Evolutionary conservation across 2,888 invertebrate species (phyloP), one percentile per base, ranked within the genome.

Genomic region (Hirtodrosophila confusa): DNA sequence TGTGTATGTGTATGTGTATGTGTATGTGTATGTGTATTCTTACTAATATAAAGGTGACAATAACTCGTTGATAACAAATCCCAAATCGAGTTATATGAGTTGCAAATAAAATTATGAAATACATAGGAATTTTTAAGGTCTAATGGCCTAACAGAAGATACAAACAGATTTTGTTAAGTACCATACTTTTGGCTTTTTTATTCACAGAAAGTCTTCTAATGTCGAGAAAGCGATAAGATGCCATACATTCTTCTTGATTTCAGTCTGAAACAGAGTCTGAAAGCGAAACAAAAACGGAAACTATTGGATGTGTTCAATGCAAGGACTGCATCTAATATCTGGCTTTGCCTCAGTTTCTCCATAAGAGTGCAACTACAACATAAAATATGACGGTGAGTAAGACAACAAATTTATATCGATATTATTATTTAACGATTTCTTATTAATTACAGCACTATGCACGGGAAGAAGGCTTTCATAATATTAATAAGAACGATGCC

Each of bases 401-500:
- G 4, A 0, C 2, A 2, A 23, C 11, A 2, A 10, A n/a, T 48
- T 1, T 8, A 3, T 4, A n/a, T n/a, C n/a, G n/a, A 23, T 10
- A 9, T 10, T 27, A 27, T 3, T 29, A 11, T 12, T 17, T 47
- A 45, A 47, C 12, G 31, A 9, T 47, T 24, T 36, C 8, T 47
- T 33, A 24, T 45, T 48, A 40, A 12, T 75, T 80, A 4, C 62
- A 91, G 91, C 90, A 89, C 75, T 89, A 87, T 82, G 87, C 85
- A 69, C 88, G 78, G 67, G 87, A 86, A 63, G 88, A 89, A 73
- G 85, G 86, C 68, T 85, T 85, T 78, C 85, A 85, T 68, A 89
- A 86, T 75, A 88, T 58, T 12, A 65, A 88, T 70, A 93, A 93
- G 91, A 93, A 94, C 89, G 94, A 94, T 92, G 94, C 94, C 78